These are phyloP conservation scores for Cabera pusaria DNA, from an alignment of 2,888 invertebrate genomes.

Conservation along the genomic window DNA sequence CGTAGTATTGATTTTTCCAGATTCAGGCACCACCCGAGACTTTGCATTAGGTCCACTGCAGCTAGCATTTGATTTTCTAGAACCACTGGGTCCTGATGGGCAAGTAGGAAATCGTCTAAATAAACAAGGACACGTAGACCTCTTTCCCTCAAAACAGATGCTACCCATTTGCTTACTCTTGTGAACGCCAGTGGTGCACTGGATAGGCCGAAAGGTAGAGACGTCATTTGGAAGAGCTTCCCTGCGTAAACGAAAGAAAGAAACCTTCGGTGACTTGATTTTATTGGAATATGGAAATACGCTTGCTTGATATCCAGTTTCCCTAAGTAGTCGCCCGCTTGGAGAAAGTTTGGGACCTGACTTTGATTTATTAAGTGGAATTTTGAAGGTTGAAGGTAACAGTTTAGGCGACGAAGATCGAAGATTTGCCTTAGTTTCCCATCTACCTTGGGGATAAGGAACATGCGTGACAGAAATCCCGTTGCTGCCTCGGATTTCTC, in stretches of 20 bases:
- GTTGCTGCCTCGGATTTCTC: neutral
- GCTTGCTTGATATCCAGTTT: slow-evolving; percentile 28
- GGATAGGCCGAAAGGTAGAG: slow-evolving; percentile 30
- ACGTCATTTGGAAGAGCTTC: slow-evolving; percentile 24
- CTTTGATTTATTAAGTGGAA: slow-evolving; percentile 27
- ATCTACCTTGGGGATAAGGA: slow-evolving; percentile 14
- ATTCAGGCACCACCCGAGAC: slow-evolving; percentile 21
- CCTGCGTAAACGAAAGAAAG: slow-evolving; percentile 18
- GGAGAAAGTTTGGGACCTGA: slow-evolving; percentile 18
- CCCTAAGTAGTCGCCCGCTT: slow-evolving; percentile 20
- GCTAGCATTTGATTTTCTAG: slow-evolving; percentile 11
- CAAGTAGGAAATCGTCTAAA: slow-evolving; percentile 24
- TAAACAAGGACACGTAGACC: slow-evolving; percentile 23
- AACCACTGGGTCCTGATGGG: slow-evolving; percentile 12
- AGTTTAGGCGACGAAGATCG: slow-evolving; percentile 24
- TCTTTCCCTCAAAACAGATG: slow-evolving; percentile 8
- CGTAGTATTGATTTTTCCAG: slow-evolving; percentile 10
- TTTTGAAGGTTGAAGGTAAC: slow-evolving; percentile 15
- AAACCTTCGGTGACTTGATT: slow-evolving; percentile 21
- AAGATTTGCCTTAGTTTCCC: slow-evolving; percentile 26
- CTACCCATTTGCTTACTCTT: slow-evolving; percentile 28
- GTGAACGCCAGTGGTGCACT: slow-evolving; percentile 27
- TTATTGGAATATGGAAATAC: slow-evolving; percentile 27
- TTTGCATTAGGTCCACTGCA: slow-evolving; percentile 9
- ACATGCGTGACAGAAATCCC: slow-evolving; percentile 5